Percentiles rank a stretch among this genome's conserved stretches.
Evolutionary conservation across 1,140 invertebrate genomes (phyloP).

Genomic region (Plectus sambesii): DNA sequence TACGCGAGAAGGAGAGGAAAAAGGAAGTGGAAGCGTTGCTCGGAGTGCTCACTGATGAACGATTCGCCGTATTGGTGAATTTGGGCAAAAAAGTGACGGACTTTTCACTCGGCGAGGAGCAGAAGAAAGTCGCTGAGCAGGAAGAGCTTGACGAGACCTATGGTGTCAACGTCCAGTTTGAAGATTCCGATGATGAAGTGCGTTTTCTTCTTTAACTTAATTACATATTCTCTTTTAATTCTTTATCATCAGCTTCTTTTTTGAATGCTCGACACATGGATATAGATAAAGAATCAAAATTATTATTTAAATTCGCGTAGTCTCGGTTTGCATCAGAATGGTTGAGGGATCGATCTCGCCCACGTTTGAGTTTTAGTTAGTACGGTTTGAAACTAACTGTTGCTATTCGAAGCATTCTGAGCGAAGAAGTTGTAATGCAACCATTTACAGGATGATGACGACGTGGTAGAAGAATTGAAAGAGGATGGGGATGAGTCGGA

Average conservation of each 20-base stretch:
- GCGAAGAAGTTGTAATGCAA: too few species aligned
- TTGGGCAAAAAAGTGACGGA: slow-evolving; percentile 96
- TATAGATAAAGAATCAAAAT: too few species aligned
- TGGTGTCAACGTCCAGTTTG: slow-evolving; percentile 96
- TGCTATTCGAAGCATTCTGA: too few species aligned
- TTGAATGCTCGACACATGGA: too few species aligned
- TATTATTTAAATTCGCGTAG: too few species aligned
- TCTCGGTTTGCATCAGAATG: too few species aligned
- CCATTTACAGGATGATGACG: slow-evolving; percentile 35
- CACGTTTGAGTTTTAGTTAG: too few species aligned
- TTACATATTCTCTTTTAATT: not conserved
- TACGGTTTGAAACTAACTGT: too few species aligned
- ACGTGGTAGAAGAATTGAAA: slow-evolving; percentile 42
- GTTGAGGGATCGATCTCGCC: too few species aligned
- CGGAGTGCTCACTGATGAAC: slow-evolving; percentile 75
- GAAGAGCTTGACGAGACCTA: slow-evolving; percentile 84
- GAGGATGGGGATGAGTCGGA: slow-evolving; percentile 31
- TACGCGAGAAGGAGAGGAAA: slow-evolving; percentile 78
- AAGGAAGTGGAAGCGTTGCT: slow-evolving; percentile 77
- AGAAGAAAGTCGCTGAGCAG: slow-evolving; percentile 1
- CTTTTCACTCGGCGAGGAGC: slow-evolving; percentile 52
- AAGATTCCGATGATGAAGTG: slow-evolving; percentile 73
- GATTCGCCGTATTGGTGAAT: slow-evolving; percentile 86
- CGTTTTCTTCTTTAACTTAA: not conserved
- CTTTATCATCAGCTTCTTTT: not conserved